Base-by-base conservation (phyloP, 2,113 vertebrate species). In the Spea bombifrons region DNA sequence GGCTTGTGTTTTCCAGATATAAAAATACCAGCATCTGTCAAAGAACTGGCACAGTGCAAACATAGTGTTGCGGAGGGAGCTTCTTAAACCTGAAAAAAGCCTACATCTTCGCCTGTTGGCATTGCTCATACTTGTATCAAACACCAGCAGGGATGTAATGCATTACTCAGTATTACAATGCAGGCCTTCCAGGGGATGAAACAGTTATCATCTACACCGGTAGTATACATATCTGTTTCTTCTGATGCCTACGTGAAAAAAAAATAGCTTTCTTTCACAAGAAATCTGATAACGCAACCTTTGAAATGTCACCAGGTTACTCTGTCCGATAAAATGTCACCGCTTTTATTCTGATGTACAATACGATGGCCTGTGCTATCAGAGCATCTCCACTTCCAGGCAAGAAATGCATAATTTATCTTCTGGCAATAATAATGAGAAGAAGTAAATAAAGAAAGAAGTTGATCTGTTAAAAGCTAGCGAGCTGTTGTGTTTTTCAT, bases 221-320 rank as follows among this genome's bases (percentile, higher is more conserved):
- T 55, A 44, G 52, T n/a, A 15, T 74, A 59, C 71, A 73, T 80
- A 80, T 73, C 64, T 74, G 66, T 67, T 68, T 80, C 45, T 47
- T 46, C 15, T 12, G 71, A 68, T 80, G 43, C 46, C 71, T 65
- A 59, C 64, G 30, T 68, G 53, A 53, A 74, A 74, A 64, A 30
- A 30, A 70, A 80, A 74, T 65, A 7, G 78, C 68, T 68, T 80
- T 50, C 43, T 55, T 74, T 80, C 45, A 67, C 17, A 46, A 6
- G 16, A 44, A 67, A 80, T 80, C 78, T 61, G 78, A 80, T 80
- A 68, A 52, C 78, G 50, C 52, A 63, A 49, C 43, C 64, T 80
- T 50, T 49, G 71, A 80, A 80, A 80, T 80, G 78, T 74, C 78
- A 74, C 16, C 78, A 46, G 65, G 78, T 80, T 80, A 80, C 44